Base-by-base conservation (phyloP, 2,888 invertebrate genomes). In the Melieria omissa region DNA sequence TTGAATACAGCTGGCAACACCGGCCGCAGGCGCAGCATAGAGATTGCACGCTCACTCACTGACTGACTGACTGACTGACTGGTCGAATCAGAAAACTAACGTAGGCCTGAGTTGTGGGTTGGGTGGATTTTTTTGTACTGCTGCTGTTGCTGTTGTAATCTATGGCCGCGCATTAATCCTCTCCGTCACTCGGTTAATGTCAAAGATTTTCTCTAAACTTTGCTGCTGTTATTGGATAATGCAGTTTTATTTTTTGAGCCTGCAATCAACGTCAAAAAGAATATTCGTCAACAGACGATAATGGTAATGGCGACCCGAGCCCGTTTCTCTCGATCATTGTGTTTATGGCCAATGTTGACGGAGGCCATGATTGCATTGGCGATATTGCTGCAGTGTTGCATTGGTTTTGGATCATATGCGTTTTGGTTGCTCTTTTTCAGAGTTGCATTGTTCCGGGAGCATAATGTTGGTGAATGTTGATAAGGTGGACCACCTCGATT, bases 211-310 rank as follows among this genome's bases (percentile, higher is more conserved):
- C 71, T 70, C 73, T 65, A 63, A 29, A 29, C 64, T 71, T 71
- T 74, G 68, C 63, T 71, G 70, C 73, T 72, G 45, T 68, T 54
- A 55, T 67, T 61, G 58, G 64, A 73, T 74, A 62, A 68, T 69
- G 29, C 64, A 29, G 52, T 70, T 70, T 76, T 73, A 72, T 71
- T 74, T 54, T 71, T 58, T 70, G 72, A 29, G 29, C 29, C 72
- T 74, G 76, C 75, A 76, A 76, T 75, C 76, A 75, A 75, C 76
- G 73, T 76, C 76, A 74, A 64, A 70, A 71, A 73, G 72, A 74
- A 75, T 75, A 71, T 74, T 74, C 76, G 76, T 75, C 75, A 73
- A 73, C 76, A 72, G 71, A 68, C 69, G 71, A 71, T 65, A 57
- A 41, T 61, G 54, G 4, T 29, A 5, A 57, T 5, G 29, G 29